Conservation (phyloP, 2,113 vertebrate species). For the Centropus unirufus region DNA sequence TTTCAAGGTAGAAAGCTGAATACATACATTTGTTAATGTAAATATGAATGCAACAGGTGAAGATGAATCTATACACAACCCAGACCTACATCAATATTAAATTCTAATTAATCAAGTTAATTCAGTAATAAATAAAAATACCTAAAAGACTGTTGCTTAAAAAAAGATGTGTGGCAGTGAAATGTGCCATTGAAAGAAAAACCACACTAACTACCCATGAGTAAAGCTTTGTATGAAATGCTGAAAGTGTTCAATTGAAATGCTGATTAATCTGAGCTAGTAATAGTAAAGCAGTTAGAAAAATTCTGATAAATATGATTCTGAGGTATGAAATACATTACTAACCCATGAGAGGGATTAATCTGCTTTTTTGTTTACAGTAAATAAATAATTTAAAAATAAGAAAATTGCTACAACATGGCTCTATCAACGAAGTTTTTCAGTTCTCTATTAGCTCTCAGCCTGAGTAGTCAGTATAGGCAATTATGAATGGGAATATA, state of each 20-base stretch:
- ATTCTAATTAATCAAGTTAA: neutral
- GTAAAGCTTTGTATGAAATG: neutral
- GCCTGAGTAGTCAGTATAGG: neutral
- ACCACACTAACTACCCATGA: neutral
- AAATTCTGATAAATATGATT: conserved; percentile 24
- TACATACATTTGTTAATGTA: neutral
- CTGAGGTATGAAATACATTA: neutral
- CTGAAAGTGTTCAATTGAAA: neutral
- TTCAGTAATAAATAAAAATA: neutral
- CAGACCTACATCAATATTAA: neutral
- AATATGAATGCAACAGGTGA: neutral
- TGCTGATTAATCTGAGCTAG: neutral
- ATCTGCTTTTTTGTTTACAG: neutral
- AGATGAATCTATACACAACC: neutral
- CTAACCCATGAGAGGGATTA: conserved; percentile 31
- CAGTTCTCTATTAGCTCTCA: conserved; percentile 2
- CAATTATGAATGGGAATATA: conserved; percentile 36
- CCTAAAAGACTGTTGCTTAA: neutral
- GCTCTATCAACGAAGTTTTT: neutral
- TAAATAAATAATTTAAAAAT: conserved; percentile 51
- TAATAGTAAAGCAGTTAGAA: neutral
- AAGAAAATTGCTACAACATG: conserved; percentile 33
- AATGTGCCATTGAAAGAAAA: neutral
- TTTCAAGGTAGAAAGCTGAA: neutral
- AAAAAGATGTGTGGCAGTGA: neutral